Evolutionary conservation across 64 coral and sea anemone species (phyloP).

Genomic region (Anthopleura sola): DNA sequence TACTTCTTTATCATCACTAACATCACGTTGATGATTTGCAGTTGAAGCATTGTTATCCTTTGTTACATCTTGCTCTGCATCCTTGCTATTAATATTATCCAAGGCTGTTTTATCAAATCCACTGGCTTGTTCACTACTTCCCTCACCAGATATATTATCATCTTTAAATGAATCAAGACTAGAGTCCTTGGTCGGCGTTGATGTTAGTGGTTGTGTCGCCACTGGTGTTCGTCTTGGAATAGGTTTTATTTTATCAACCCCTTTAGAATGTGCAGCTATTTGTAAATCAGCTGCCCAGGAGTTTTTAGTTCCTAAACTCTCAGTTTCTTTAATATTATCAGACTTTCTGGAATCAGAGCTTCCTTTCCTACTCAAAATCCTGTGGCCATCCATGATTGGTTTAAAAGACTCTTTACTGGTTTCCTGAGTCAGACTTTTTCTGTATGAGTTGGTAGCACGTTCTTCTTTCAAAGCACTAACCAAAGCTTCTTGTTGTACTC

Average conservation of each 20-base stretch:
- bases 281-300: conserved; percentile 46
- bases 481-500: conserved; percentile 79
- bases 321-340: neutral
- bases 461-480: conserved; percentile 67
- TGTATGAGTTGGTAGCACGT: conserved; percentile 26
- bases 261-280: conserved; percentile 44
- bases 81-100: neutral
- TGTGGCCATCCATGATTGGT: neutral
- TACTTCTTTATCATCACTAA: neutral
- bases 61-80: neutral
- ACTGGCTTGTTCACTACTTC: neutral
- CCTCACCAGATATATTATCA: neutral
- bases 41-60: neutral
- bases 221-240: neutral
- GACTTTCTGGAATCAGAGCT: conserved; percentile 18
- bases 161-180: neutral
- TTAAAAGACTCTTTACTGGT: neutral
- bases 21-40: neutral
- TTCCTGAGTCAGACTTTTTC: neutral
- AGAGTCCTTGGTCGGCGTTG: conserved; percentile 41
- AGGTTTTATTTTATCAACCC: conserved; percentile 19
- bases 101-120: neutral
- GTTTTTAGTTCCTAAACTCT: neutral
- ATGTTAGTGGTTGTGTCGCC: conserved; percentile 28
- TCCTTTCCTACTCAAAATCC: neutral